Conservation (phyloP, 1,140 invertebrate species). For the Heliconius himera region DNA sequence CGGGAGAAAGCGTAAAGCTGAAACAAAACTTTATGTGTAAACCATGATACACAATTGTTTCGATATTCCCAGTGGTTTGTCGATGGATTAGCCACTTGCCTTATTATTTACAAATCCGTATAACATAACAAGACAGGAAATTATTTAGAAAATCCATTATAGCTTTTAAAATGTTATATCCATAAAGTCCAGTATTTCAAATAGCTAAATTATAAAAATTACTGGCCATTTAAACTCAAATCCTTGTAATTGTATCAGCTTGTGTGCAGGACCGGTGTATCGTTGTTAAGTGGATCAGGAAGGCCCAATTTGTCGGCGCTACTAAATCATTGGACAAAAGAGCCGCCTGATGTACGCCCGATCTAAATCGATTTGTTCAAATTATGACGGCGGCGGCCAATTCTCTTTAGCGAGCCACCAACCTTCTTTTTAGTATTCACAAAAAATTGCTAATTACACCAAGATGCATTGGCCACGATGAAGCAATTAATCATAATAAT, state of each 20-base stretch:
- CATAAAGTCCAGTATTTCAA: neutral
- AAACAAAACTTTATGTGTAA: no score
- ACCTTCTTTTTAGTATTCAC: conserved; percentile 3
- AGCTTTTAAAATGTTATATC: neutral
- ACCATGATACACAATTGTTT: no score
- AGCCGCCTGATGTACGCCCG: conserved; percentile 67
- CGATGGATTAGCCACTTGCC: neutral
- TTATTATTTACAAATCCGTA: neutral
- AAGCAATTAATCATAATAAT: neutral
- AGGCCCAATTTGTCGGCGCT: conserved; percentile 68
- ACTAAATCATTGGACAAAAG: conserved; percentile 78
- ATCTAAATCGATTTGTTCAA: conserved; percentile 77
- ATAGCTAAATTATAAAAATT: conserved; percentile 41
- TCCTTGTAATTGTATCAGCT: conserved; percentile 60
- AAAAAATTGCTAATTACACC: conserved; percentile 7
- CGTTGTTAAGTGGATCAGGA: conserved; percentile 50
- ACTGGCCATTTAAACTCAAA: conserved; percentile 63
- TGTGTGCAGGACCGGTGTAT: conserved; percentile 53
- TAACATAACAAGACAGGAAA: neutral
- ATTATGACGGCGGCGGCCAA: conserved; percentile 54
- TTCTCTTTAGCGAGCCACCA: conserved; percentile 22
- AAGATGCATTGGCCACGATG: neutral
- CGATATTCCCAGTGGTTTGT: neutral
- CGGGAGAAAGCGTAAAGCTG: no score
- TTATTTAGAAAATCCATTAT: neutral